These are phyloP conservation scores for Yponomeuta evonymella DNA, from an alignment of 2,888 invertebrate species.

Conservation along the genomic window DNA sequence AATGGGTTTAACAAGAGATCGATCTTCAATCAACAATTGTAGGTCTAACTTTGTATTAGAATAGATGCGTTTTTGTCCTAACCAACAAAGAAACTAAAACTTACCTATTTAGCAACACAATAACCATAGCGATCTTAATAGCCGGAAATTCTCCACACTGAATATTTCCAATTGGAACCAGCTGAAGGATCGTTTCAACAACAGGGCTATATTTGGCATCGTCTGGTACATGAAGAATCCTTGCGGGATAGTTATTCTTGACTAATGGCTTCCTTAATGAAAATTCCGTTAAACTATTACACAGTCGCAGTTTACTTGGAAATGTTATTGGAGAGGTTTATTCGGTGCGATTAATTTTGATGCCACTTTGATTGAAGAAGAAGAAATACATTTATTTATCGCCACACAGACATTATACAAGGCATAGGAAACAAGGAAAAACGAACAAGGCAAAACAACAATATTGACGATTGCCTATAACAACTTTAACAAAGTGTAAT, in stretches of 20 bases:
- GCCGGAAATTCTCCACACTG: not conserved
- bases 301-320: not conserved
- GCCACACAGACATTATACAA: too few species aligned
- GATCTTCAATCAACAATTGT: too few species aligned
- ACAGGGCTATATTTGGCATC: not conserved
- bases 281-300: slow-evolving; percentile 3
- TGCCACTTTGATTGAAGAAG: not conserved
- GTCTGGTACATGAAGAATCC: not conserved
- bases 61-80: too few species aligned
- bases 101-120: not conserved
- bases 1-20: too few species aligned
- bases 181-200: slow-evolving; percentile 1
- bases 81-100: too few species aligned
- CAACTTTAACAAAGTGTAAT: not conserved
- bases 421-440: too few species aligned
- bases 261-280: slow-evolving; percentile 1
- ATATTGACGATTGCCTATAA: too few species aligned
- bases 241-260: not conserved
- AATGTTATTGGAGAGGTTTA: not conserved
- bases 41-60: too few species aligned
- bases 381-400: too few species aligned
- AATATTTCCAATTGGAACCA: not conserved
- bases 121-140: not conserved
- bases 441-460: too few species aligned
- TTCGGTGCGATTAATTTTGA: not conserved